Evolutionary conservation across 2,888 invertebrate genomes (phyloP), one percentile per base, ranked within the genome.

Genomic region (Nemoura dubitans): DNA sequence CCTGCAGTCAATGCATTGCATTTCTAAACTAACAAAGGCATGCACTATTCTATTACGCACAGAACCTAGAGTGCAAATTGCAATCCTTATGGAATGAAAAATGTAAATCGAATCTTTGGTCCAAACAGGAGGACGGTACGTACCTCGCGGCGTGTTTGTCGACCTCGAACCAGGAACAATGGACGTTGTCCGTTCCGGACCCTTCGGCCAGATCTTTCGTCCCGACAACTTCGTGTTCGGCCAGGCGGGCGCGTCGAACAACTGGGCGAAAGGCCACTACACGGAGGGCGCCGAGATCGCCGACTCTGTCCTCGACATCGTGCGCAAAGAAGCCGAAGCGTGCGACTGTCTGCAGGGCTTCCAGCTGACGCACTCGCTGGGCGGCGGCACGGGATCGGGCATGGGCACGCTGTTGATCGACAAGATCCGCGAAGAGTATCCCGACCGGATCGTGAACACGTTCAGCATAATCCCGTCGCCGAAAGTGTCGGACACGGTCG

Each of bases 191-290:
- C 94, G 97, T 89, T 96, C 97, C 88, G 97, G 97, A 85, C 94
- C 93, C 86, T 97, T 96, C 92, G 97, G 97, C 21, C 95, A 96
- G 90, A 94, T 98, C 88, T 97, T 97, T 94, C 94, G 97, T 85
- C 97, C 97, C 10, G 97, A 97, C 91, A 98, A 97, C 92, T 97
- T 97, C 91, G 96, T 97, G 3, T 97, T 96, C 89, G 96, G 95
- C 2, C 92, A 93, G 90, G 93, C 93, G 26, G 95, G 95, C 29
- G 95, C 95, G 29, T 93, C 97, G 85, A 97, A 97, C 92, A 97
- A 97, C 92, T 97, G 97, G 97, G 97, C 97, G 78, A 93, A 94
- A 89, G 93, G 84, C 14, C 84, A 96, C 90, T 97, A 97, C 92
- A 96, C 96, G 10, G 96, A 96, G 90, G 96, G 97, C 29, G 96